Evolutionary conservation across 1,140 invertebrate species (phyloP), one percentile per base, ranked within the genome.

Genomic region (Diachasma alloeum): DNA sequence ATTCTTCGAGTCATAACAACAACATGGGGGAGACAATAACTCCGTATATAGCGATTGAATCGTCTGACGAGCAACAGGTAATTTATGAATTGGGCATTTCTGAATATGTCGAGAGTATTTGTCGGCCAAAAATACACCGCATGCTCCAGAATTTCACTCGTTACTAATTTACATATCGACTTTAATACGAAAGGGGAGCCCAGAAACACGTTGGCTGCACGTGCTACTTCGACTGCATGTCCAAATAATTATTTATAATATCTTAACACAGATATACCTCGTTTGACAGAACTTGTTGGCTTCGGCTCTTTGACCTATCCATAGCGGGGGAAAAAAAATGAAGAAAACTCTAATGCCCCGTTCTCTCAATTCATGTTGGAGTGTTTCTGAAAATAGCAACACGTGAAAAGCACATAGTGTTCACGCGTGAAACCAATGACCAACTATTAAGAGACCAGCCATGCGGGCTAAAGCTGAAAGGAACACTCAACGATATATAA

Each of bases 361-460:
- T 68, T 68, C 31, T n/a, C 66, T 17, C 46, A 66, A 72, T 70
- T 72, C 71, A 70, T 53, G 70, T 80, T 63, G 75, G 73, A 69
- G 68, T 17, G 17, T 3, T 44, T 48, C 80, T 78, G 59, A 78
- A 81, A 83, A 83, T 83, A 83, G 79, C 75, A 78, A 76, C 78
- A 81, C 78, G 79, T 77, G 79, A 72, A 66, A 73, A 82, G 77
- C 81, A 82, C 79, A 79, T 46, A 69, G 69, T 70, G 81, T 76
- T 78, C 82, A 83, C 81, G 80, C 80, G 78, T 82, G 79, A 81
- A 81, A 71, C 74, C 69, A 79, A 80, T 82, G 82, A 80, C 78
- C 71, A 74, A 67, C 39, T 72, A 66, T 37, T 39, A 39, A 31
- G 37, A 26, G 26, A 9, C 44, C 44, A 46, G 66, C 76, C 68